Percentiles rank a stretch among this genome's conserved stretches.
These are phyloP conservation scores for Dermolepida albohirtum DNA, from an alignment of 2,888 invertebrate genomes.

Conservation along the genomic window DNA sequence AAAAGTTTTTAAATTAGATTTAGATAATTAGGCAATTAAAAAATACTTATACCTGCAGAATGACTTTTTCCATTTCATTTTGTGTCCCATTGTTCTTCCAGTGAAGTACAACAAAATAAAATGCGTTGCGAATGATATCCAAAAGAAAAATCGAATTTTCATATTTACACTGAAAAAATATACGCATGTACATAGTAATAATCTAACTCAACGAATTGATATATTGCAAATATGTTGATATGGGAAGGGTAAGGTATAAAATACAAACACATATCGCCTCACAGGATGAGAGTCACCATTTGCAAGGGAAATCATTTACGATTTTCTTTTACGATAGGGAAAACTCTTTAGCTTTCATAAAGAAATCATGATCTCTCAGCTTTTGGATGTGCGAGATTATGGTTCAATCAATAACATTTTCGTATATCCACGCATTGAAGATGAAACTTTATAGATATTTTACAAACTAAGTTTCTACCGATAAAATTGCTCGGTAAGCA, in stretches of 20 bases:
- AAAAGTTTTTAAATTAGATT: conserved; percentile 17
- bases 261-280: not conserved
- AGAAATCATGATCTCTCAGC: too few relatives aligned
- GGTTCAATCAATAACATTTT: too few relatives aligned
- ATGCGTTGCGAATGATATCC: conserved; percentile 24
- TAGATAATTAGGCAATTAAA: not conserved
- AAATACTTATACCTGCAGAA: conserved; percentile 15
- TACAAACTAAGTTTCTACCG: too few relatives aligned
- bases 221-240: not conserved
- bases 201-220: conserved; percentile 29
- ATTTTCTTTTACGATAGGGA: conserved; percentile 17
- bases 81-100: conserved; percentile 14
- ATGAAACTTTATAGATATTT: too few relatives aligned
- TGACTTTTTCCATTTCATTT: conserved; percentile 26
- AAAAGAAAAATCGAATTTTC: conserved; percentile 21
- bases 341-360: too few relatives aligned
- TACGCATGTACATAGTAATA: conserved; percentile 3
- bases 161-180: conserved; percentile 10
- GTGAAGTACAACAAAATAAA: conserved; percentile 15
- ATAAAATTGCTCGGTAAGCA: too few relatives aligned
- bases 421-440: too few relatives aligned
- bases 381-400: too few relatives aligned
- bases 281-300: conserved; percentile 6
- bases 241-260: not conserved
- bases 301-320: conserved; percentile 14